phyloP scores from a whole-genome alignment of 30 jellyfish, hydroid and myxozoan species.

The Turritopsis dohrnii region DNA sequence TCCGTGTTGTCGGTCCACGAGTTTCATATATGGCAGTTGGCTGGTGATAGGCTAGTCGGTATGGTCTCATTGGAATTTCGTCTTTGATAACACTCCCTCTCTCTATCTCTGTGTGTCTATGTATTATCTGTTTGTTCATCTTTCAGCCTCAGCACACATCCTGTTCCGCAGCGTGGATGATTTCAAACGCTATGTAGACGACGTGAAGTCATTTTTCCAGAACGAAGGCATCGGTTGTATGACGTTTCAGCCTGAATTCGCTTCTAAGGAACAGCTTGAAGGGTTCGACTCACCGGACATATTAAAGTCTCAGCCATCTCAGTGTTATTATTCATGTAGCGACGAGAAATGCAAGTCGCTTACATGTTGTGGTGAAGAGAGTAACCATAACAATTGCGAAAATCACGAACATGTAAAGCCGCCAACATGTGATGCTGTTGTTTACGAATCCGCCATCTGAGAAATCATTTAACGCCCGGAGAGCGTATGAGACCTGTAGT shows the following conservation, averaged over 20 bases:
- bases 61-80: no score
- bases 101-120: no score
- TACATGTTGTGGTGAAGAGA: constrained; percentile 5
- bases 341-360: neutral
- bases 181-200: constrained; percentile 30
- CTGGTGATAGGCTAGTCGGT: constrained; percentile 76
- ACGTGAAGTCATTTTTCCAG: constrained; percentile 34
- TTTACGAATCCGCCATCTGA: neutral
- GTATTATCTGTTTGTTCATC: no score
- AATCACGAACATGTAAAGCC: neutral
- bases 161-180: constrained; percentile 44
- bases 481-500: no score
- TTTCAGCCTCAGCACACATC: constrained; percentile 74
- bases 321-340: neutral
- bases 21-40: constrained; percentile 84
- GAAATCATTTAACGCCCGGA: no score
- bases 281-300: neutral
- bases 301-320: neutral
- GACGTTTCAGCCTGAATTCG: constrained; percentile 83
- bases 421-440: neutral
- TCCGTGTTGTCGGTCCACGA: constrained; percentile 71
- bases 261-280: neutral
- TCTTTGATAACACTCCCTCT: neutral
- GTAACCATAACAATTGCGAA: neutral
- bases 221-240: constrained; percentile 68